These are phyloP conservation scores for Pao palembangensis DNA, from an alignment of 2,113 vertebrate species.

Conservation along the genomic window DNA sequence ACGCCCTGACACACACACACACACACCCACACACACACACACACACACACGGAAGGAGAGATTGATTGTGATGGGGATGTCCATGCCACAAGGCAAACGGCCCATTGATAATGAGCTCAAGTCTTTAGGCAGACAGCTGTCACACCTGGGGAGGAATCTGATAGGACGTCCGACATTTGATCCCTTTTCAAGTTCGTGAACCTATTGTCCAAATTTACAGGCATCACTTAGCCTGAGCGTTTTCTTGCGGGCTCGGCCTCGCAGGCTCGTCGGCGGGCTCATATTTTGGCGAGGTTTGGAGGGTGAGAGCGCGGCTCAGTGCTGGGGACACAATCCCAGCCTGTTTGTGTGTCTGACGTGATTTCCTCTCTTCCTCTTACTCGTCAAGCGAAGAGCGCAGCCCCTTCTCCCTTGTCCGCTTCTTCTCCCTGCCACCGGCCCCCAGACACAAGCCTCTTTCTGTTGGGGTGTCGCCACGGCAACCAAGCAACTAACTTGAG, in stretches of 20 bases:
- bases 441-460: conserved; percentile 81
- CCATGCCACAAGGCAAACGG: conserved; percentile 31
- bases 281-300: conserved; percentile 34
- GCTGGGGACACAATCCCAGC: conserved; percentile 53
- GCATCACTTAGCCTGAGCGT: conserved; percentile 45
- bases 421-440: conserved; percentile 73
- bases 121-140: conserved; percentile 51
- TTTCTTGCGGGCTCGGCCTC: conserved; percentile 13
- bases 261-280: conserved; percentile 15
- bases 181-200: conserved; percentile 35
- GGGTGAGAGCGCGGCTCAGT: conserved; percentile 8
- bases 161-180: conserved; percentile 48
- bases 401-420: conserved; percentile 61
- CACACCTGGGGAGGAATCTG: conserved; percentile 58
- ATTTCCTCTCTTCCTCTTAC: conserved; percentile 52
- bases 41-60: conserved; percentile 13
- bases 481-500: conserved; percentile 80
- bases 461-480: conserved; percentile 78
- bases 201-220: conserved; percentile 50
- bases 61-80: conserved; percentile 48
- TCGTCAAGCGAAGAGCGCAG: conserved; percentile 48
- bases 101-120: conserved; percentile 24
- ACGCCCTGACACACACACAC: conserved; percentile 68
- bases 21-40: conserved; percentile 26
- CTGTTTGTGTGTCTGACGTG: conserved; percentile 63